Evolutionary conservation across 2,113 vertebrate species (phyloP).

Genomic region (Laticauda colubrina): DNA sequence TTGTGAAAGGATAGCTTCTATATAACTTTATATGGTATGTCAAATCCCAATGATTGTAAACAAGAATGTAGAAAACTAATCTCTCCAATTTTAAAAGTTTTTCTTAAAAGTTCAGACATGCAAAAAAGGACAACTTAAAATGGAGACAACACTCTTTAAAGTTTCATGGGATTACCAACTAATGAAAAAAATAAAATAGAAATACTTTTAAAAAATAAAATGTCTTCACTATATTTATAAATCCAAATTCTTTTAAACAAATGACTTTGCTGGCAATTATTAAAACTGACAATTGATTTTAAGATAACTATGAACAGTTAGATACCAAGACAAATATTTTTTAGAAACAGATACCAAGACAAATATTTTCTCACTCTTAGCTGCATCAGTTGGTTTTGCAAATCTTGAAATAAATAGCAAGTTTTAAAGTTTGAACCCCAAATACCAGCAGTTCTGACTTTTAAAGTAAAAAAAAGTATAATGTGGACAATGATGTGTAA

Average conservation of each 20-base stretch:
- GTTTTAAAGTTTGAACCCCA: background rate
- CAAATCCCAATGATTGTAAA: background rate
- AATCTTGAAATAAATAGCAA: background rate
- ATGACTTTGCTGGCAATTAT: background rate
- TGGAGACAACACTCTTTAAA: background rate
- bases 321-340: background rate
- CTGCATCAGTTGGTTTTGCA: background rate
- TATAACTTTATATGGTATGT: background rate
- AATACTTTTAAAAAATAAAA: background rate
- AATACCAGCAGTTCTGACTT: too few species aligned
- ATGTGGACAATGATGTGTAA: background rate
- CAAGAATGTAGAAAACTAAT: background rate
- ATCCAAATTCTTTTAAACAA: background rate
- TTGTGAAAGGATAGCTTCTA: background rate
- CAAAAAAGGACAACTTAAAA: background rate
- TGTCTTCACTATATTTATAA: background rate
- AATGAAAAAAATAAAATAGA: background rate
- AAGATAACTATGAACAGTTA: background rate
- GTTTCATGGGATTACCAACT: background rate
- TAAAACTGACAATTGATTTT: background rate
- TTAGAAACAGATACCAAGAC: background rate
- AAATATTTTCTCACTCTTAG: background rate
- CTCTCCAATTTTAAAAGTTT: background rate
- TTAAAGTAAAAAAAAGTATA: too few species aligned
- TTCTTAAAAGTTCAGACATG: background rate